Evolutionary conservation across 92 coral and sea anemone species (phyloP), one percentile per base, ranked within the genome.

Genomic region (Zoanthus sociatus): DNA sequence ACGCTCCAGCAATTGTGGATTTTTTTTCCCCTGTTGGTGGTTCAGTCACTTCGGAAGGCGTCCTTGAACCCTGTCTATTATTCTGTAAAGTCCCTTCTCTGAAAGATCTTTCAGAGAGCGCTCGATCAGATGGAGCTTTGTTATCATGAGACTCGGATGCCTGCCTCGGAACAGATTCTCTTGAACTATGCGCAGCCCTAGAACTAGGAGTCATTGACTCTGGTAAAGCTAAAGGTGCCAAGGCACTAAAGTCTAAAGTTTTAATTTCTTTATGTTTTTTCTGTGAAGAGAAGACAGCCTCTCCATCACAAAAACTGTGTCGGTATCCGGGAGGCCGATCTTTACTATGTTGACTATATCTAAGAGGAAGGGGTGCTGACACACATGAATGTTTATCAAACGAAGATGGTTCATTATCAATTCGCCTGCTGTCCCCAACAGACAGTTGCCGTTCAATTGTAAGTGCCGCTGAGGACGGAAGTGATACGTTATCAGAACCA

Each of bases 401-500:
- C 72, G 90, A 88, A 16, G 93, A 87, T 3, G 96, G 78, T 3
- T 81, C 85, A 12, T 26, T 64, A 9, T 81, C 73, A 4, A 3
- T 42, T 17, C 54, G 21, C 30, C 4, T 61, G 11, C 4, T 61
- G 11, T 64, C 73, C 60, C 26, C 73, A 21, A 18, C 60, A 66
- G 85, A 81, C n/a, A 81, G 45, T 42, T 90, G 88, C 51, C 91
- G 90, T 53, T 95, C 96, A 77, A 95, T 88, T 64, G 95, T 92
- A 32, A 96, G 89, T 37, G 92, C 98, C 8, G 99, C 99, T 1
- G 98, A 97, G 9, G 95, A 95, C 4, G 98, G 98, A 17, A 97
- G 73, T 1, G 99, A 95, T 1, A 95, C 98, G 73, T 95, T 95
- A 74, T 95, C 99, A 10, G 97, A 93, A 17, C 89, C 93, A 51